Conservation (phyloP, 2,797 vertebrate species). For the Gephyroberyx darwinii region DNA sequence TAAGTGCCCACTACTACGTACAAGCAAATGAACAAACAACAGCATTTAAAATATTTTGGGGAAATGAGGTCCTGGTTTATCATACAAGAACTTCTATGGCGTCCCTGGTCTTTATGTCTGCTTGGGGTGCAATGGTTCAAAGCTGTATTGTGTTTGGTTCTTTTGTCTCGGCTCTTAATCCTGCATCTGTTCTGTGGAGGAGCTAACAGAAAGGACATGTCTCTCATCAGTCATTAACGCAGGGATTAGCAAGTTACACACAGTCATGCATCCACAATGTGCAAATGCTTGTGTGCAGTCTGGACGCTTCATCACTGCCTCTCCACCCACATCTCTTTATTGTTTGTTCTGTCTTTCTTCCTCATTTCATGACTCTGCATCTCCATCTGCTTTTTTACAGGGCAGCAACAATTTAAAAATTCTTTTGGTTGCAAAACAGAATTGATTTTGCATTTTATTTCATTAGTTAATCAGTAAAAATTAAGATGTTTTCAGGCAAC, state of each 20-base stretch:
- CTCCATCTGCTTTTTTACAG: too few relatives aligned
- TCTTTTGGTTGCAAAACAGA: too few relatives aligned
- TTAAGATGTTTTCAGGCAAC: too few relatives aligned
- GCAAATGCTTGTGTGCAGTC: neutral
- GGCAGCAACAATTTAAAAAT: too few relatives aligned
- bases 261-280: neutral
- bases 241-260: constrained; percentile 34
- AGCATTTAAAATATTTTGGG: neutral
- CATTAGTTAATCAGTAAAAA: too few relatives aligned
- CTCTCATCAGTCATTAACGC: constrained; percentile 50
- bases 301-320: neutral
- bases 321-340: too few relatives aligned
- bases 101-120: neutral
- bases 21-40: neutral
- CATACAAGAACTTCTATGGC: accelerated
- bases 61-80: neutral
- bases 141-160: neutral
- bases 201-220: constrained; percentile 30
- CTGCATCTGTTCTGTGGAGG: constrained; percentile 23
- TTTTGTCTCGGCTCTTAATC: constrained; percentile 37
- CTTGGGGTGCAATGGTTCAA: constrained; percentile 1
- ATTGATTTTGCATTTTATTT: too few relatives aligned
- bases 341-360: too few relatives aligned
- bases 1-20: neutral
- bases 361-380: too few relatives aligned